phyloP scores from a whole-genome alignment of 2,888 invertebrate genomes.

The Acleris cristana region DNA sequence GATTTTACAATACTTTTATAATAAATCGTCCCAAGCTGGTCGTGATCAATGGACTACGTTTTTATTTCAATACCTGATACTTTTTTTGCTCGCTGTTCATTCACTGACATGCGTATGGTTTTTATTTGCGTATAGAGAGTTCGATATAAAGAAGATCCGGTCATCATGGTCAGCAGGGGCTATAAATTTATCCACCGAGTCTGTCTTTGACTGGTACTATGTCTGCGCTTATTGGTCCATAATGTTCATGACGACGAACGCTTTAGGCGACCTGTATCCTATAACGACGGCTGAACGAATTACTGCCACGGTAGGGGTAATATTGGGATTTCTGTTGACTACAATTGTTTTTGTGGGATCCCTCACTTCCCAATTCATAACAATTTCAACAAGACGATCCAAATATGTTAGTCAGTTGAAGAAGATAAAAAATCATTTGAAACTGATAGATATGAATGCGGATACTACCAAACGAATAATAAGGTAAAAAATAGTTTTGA shows the following conservation, averaged over 20 bases:
- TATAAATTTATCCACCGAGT: constrained; percentile 67
- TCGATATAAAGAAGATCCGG: constrained; percentile 62
- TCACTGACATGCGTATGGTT: constrained; percentile 79
- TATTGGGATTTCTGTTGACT: constrained; percentile 74
- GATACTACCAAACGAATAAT: constrained; percentile 70
- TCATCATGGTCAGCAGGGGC: constrained; percentile 70
- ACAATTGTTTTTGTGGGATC: constrained; percentile 80
- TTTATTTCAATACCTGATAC: constrained; percentile 74
- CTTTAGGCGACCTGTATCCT: constrained; percentile 76
- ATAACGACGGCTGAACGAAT: constrained; percentile 71
- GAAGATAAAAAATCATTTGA: constrained; percentile 74
- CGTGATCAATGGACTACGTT: constrained; percentile 79
- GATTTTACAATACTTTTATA: constrained; percentile 70
- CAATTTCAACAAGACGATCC: constrained; percentile 74
- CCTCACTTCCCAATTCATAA: constrained; percentile 78
- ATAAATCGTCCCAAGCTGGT: constrained; percentile 74
- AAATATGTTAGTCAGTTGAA: constrained; percentile 71
- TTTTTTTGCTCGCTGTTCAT: constrained; percentile 73
- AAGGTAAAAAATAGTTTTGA: constrained; percentile 52
- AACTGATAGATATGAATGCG: constrained; percentile 70
- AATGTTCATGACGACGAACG: constrained; percentile 75
- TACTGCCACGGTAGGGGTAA: constrained; percentile 64
- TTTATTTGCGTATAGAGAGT: constrained; percentile 67
- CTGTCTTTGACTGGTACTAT: constrained; percentile 72
- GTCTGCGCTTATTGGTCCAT: constrained; percentile 78